phyloP scores from a whole-genome alignment of 2,888 invertebrate genomes.

The Scaptomyza tumidula region DNA sequence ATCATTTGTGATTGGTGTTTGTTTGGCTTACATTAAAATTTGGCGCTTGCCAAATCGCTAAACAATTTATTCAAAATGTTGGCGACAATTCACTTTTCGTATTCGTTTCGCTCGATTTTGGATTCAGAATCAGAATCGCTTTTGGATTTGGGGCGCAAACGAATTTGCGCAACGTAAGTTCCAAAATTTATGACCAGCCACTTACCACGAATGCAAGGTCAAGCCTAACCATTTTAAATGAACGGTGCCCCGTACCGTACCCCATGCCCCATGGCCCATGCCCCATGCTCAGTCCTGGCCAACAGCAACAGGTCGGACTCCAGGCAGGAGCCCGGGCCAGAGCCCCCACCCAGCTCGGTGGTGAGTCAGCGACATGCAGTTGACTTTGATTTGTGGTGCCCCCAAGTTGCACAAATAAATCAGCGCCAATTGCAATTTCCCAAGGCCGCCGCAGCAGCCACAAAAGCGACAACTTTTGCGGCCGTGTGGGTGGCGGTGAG shows the following conservation, averaged over 20 bases:
- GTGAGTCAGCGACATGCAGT: conserved; percentile 63
- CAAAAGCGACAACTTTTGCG: conserved; percentile 25
- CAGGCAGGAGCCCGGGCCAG: conserved; percentile 30
- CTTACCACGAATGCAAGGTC: conserved; percentile 75
- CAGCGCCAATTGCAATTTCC: conserved; percentile 67
- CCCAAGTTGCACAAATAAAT: conserved; percentile 62
- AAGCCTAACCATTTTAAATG: conserved; percentile 58
- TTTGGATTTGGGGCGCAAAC: conserved; percentile 49
- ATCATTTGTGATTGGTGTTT: conserved; percentile 38
- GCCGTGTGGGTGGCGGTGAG: too few relatives aligned
- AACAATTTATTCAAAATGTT: conserved; percentile 71
- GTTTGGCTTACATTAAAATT: conserved; percentile 39
- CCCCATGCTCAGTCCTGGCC: conserved; percentile 1
- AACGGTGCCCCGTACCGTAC: not conserved
- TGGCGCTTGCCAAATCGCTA: conserved; percentile 61
- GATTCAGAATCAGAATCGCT: conserved; percentile 31
- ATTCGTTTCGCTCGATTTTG: conserved; percentile 42
- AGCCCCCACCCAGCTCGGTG: conserved; percentile 11
- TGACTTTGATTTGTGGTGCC: conserved; percentile 76
- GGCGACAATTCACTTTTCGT: conserved; percentile 73
- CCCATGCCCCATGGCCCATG: conserved; percentile 20
- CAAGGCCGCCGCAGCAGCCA: conserved; percentile 69
- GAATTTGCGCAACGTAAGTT: conserved; percentile 59
- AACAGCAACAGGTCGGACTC: conserved; percentile 33
- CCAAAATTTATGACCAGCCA: conserved; percentile 72